A percentile compares a stretch with the other conserved stretches of the same genome.
Conservation (phyloP, 2,797 vertebrate genomes). For the Neosilurus hyrtlii region DNA sequence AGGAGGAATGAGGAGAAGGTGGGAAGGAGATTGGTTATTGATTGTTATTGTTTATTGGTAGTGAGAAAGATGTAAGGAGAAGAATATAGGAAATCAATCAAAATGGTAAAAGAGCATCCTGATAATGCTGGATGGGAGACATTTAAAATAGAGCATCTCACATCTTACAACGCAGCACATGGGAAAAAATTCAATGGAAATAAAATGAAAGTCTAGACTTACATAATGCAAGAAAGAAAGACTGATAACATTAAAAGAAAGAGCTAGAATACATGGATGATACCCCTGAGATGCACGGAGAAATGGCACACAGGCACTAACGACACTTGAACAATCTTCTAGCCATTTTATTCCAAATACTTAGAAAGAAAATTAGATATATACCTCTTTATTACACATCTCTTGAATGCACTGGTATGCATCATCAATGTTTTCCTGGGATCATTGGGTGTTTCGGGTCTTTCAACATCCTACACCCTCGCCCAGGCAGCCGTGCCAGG, state of each 20-base stretch:
- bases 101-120: constrained; percentile 4
- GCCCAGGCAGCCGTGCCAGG: too few relatives aligned
- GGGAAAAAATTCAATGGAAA: constrained; percentile 35
- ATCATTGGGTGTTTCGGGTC: too few relatives aligned
- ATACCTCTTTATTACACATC: too few relatives aligned
- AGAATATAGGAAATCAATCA: background rate
- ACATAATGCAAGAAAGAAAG: constrained; percentile 18
- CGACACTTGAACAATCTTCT: constrained; percentile 37
- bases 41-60: background rate
- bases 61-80: background rate
- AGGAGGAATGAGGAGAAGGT: background rate
- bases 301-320: constrained; percentile 52
- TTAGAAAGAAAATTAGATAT: too few relatives aligned
- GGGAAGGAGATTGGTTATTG: background rate
- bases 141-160: background rate
- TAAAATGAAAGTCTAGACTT: constrained; percentile 58
- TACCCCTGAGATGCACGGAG: constrained; percentile 52
- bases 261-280: constrained; percentile 34
- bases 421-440: too few relatives aligned
- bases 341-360: background rate
- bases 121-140: background rate
- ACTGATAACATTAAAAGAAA: constrained; percentile 36
- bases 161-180: constrained; percentile 30
- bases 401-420: too few relatives aligned
- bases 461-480: too few relatives aligned